Evolutionary conservation across 2,797 vertebrate genomes (phyloP).

Genomic region (Anguilla obscura): DNA sequence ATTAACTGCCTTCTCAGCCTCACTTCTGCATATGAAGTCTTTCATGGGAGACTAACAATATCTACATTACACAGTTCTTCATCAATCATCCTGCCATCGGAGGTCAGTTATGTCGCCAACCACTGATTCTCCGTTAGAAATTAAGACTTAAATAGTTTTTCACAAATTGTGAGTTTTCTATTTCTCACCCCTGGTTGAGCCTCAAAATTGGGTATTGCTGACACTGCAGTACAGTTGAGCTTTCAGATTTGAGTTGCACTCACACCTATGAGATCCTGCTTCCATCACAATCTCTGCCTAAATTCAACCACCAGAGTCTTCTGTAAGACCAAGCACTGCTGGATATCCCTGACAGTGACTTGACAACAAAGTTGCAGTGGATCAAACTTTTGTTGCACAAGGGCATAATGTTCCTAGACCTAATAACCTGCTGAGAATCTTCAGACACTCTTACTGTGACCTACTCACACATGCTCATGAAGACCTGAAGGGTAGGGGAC

Average conservation of each 20-base stretch:
- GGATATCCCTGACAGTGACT: not conserved
- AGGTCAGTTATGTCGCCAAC: not conserved
- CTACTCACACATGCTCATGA: not conserved
- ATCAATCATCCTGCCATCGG: not conserved
- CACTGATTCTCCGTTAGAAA: not conserved
- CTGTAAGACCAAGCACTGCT: no score
- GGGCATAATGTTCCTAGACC: not conserved
- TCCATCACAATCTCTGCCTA: no score
- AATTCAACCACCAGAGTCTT: no score
- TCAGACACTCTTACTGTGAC: not conserved
- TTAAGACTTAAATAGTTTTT: not conserved
- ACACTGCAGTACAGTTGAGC: no score
- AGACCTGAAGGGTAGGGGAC: not conserved
- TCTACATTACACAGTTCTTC: not conserved
- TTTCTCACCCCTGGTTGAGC: no score
- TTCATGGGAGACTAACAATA: not conserved
- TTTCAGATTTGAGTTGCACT: no score
- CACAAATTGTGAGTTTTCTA: no score
- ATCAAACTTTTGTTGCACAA: not conserved
- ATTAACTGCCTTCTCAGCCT: not conserved
- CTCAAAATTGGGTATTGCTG: no score
- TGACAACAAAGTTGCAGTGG: not conserved
- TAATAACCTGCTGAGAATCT: not conserved
- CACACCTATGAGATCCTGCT: no score
- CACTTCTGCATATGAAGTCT: not conserved